These are phyloP conservation scores for Papilio machaon DNA, from an alignment of 1,140 invertebrate genomes.

Conservation along the genomic window DNA sequence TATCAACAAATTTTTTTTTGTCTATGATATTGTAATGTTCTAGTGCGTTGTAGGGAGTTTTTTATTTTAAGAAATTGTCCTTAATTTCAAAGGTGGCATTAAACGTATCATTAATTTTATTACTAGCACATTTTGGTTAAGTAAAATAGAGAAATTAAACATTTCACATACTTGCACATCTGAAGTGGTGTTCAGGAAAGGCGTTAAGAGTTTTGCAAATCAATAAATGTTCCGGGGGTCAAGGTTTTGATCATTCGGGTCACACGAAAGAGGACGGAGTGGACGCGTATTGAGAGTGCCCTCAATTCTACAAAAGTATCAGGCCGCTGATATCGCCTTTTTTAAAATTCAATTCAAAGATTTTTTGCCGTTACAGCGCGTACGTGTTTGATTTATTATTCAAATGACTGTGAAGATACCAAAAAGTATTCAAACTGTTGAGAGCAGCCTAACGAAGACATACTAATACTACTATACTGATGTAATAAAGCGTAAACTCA, in stretches of 20 bases:
- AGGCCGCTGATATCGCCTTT: not conserved
- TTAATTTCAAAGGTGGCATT: not conserved
- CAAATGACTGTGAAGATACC: not conserved
- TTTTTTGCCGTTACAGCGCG: not conserved
- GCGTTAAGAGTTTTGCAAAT: constrained; percentile 12
- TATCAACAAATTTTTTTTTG: no score
- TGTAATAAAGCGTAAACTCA: no score
- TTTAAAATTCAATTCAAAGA: constrained; percentile 6
- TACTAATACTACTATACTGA: no score
- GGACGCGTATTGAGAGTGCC: constrained; percentile 4
- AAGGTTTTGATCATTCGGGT: constrained; percentile 11
- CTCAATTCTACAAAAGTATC: not conserved
- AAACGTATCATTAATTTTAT: not conserved
- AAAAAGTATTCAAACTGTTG: not conserved
- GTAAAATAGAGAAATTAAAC: not conserved
- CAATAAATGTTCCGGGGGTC: constrained; percentile 14
- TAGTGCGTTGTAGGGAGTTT: not conserved
- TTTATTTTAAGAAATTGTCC: not conserved
- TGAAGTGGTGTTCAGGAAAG: not conserved
- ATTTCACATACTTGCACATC: not conserved
- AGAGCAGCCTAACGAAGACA: not conserved
- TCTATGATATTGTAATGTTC: no score
- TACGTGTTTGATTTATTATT: constrained; percentile 11
- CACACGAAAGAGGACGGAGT: constrained; percentile 23
- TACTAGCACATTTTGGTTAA: not conserved